phyloP scores from a whole-genome alignment of 2,888 invertebrate species.

The Eurois occulta region DNA sequence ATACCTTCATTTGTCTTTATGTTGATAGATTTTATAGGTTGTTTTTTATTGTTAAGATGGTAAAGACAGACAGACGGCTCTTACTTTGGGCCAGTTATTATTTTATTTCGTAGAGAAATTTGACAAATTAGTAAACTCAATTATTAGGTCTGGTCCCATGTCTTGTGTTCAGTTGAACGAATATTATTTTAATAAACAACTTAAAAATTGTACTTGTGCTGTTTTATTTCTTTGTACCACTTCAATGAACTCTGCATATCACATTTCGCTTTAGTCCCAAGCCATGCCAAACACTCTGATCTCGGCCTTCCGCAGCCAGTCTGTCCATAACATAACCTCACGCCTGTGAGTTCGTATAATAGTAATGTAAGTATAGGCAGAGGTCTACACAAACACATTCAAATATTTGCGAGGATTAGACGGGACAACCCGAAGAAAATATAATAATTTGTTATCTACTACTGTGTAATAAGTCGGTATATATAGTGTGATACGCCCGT shows the following conservation, averaged over 20 bases:
- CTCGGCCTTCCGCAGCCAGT: background rate
- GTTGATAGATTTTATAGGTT: conserved; percentile 90
- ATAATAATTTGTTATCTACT: too few species aligned
- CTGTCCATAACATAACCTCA: background rate
- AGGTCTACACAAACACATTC: too few species aligned
- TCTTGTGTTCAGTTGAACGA: conserved; percentile 90
- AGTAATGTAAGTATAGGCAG: too few species aligned
- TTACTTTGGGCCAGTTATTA: conserved; percentile 74
- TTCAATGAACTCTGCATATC: background rate
- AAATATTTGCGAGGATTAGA: too few species aligned
- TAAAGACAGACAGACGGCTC: conserved; percentile 85
- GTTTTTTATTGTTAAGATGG: conserved; percentile 90
- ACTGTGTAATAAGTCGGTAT: too few species aligned
- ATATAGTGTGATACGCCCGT: too few species aligned
- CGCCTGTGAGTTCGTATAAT: background rate
- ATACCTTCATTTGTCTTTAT: conserved; percentile 75
- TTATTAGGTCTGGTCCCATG: conserved; percentile 88
- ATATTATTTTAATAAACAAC: conserved; percentile 91
- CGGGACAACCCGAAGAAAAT: too few species aligned
- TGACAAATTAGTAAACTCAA: conserved; percentile 89
- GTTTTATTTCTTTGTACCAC: conserved; percentile 74
- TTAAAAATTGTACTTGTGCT: conserved; percentile 82
- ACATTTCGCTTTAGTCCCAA: background rate
- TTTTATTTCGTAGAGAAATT: conserved; percentile 82
- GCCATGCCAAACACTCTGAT: background rate